Evolutionary conservation across 2,888 invertebrate genomes (phyloP).

Genomic region (Ypsolopha sequella): DNA sequence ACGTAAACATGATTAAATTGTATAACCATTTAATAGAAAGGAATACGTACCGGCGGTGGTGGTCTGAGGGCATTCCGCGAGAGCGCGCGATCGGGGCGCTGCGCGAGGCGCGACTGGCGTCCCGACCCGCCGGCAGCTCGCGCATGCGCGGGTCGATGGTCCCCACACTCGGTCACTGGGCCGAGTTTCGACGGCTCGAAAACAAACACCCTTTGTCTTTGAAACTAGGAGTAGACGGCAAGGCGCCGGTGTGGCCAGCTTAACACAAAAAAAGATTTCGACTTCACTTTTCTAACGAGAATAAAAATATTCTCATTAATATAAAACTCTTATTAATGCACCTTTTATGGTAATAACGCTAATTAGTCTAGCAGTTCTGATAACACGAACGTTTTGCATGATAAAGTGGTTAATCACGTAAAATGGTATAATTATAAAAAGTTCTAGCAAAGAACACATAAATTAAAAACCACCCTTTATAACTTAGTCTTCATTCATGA

Average conservation of each 20-base stretch:
- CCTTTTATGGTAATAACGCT: too few relatives aligned
- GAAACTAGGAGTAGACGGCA: constrained; percentile 41
- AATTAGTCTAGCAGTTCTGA: too few relatives aligned
- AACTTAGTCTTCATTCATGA: too few relatives aligned
- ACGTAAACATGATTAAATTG: neutral
- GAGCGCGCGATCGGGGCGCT: constrained; percentile 41
- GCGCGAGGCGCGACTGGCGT: constrained; percentile 33
- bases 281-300: too few relatives aligned
- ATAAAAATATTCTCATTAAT: too few relatives aligned
- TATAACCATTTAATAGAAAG: neutral
- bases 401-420: too few relatives aligned
- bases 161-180: constrained; percentile 62
- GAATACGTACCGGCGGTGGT: constrained; percentile 5
- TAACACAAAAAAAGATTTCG: neutral
- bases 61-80: constrained; percentile 13
- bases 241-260: constrained; percentile 41
- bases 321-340: too few relatives aligned
- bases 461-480: too few relatives aligned
- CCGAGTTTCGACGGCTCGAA: constrained; percentile 42
- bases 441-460: too few relatives aligned
- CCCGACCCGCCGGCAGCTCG: constrained; percentile 20
- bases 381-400: too few relatives aligned
- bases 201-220: constrained; percentile 60
- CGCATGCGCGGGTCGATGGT: constrained; percentile 64
- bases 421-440: too few relatives aligned